phyloP scores from a whole-genome alignment of 2,797 vertebrate species.

The Sebastes iracundus region DNA sequence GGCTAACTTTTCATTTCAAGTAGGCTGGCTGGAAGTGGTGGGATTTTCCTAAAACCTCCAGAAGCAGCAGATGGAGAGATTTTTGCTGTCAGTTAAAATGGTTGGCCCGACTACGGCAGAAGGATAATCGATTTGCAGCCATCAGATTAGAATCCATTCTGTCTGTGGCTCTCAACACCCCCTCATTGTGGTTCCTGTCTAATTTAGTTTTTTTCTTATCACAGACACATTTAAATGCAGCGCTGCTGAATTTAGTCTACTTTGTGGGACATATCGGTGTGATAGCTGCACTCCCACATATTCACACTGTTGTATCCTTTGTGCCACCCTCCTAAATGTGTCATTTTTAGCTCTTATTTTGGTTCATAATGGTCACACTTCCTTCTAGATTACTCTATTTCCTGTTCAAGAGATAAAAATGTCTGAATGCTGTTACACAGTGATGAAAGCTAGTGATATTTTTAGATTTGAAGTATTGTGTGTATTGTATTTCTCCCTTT shows the following conservation, averaged over 20 bases:
- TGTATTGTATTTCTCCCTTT: background rate
- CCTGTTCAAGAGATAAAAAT: constrained; percentile 27
- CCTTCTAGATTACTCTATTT: constrained; percentile 22
- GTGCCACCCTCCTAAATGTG: constrained; percentile 7
- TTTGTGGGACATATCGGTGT: background rate
- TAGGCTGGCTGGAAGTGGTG: background rate
- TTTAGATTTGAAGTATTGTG: constrained; percentile 34
- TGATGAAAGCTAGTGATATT: constrained; percentile 47
- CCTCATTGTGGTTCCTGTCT: constrained; percentile 20
- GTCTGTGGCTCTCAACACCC: constrained; percentile 34
- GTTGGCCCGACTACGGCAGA: background rate
- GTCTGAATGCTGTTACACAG: background rate
- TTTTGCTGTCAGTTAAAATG: background rate
- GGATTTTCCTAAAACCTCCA: background rate
- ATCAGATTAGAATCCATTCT: background rate
- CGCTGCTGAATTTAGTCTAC: constrained; percentile 26
- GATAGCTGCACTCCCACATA: constrained; percentile 26
- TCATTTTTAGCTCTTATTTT: constrained; percentile 36
- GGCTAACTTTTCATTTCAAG: background rate
- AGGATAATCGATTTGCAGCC: background rate
- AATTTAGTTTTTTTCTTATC: background rate
- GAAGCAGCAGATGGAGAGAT: background rate
- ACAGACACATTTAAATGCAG: background rate
- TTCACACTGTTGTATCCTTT: constrained; percentile 30
- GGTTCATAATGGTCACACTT: constrained; percentile 14